Evolutionary conservation across 2,888 invertebrate genomes (phyloP), one percentile per base, ranked within the genome.

Genomic region (Chouioia cunea): DNA sequence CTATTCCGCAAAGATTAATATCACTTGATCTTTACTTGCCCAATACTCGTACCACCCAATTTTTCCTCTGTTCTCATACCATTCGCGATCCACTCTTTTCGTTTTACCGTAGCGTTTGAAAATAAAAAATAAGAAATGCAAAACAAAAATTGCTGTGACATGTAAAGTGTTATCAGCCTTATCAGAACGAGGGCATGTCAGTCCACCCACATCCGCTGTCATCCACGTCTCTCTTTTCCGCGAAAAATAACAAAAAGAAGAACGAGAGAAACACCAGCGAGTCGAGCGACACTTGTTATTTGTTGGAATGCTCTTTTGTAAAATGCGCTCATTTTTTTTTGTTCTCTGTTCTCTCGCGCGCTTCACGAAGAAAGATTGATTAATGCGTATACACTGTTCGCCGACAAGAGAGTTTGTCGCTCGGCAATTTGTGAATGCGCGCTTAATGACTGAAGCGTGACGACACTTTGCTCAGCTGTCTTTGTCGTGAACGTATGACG

Each of bases 351-450:
- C 50, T 16, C 27, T 27, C 27, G 12, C 53, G 52, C 27, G 22
- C 20, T 36, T 4, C 14, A 10, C 14, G 10, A 2, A 4, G 20
- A 36, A 36, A 36, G 64, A 71, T 72, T 72, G 68, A 68, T 72
- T 68, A 72, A 72, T 68, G 56, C 56, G 68, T 27, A 10, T 15
- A 46, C 44, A 46, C 18, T 47, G 58, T 18, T 27, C 47, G 64
- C 23, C 64, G 64, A 67, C 36, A 12, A 36, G 36, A 36, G 36
- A 36, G 36, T 71, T 71, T 71, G 67, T 71, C 67, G 54, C 50
- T 36, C 27, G 46, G 46, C 50, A 64, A 71, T 64, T 71, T 59
- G 67, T 60, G 64, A 65, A 65, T 59, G 64, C 53, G 36, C 36
- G 36, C 57, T 62, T 46, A 53, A 66, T 36, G 62, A 63, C 71